Percentiles rank a stretch among this genome's conserved stretches.
These are phyloP conservation scores for Geopemphigus sp. DNA, from an alignment of 1,140 invertebrate species.

Conservation along the genomic window DNA sequence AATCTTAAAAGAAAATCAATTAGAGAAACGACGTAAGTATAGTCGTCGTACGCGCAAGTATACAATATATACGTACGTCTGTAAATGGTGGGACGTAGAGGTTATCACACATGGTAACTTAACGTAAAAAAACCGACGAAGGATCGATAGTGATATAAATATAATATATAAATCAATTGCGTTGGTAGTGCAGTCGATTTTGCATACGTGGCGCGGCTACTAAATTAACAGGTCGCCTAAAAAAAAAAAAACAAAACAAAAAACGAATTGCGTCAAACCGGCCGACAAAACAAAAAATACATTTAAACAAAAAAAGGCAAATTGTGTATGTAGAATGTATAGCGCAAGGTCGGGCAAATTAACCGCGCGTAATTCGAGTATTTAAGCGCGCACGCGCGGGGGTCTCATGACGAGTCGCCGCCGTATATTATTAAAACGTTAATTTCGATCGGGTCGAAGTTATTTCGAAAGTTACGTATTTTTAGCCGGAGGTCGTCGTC, in stretches of 20 bases:
- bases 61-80: neutral
- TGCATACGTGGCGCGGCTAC: constrained; percentile 43
- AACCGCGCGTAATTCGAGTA: too few species aligned
- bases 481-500: too few species aligned
- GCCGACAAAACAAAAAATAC: neutral
- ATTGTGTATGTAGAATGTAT: too few species aligned
- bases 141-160: neutral
- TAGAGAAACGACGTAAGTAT: neutral
- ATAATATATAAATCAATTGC: constrained; percentile 31
- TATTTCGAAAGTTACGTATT: too few species aligned
- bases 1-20: neutral
- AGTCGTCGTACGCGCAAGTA: neutral
- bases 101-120: neutral
- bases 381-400: too few species aligned
- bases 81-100: neutral
- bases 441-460: too few species aligned
- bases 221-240: constrained; percentile 46
- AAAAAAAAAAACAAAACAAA: constrained; percentile 21
- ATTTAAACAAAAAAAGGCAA: neutral
- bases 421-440: too few species aligned
- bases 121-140: neutral
- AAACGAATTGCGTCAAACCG: neutral
- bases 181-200: constrained; percentile 42
- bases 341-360: too few species aligned
- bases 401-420: too few species aligned